Base-by-base conservation (phyloP, 2,797 vertebrate genomes). In the Microcaecilia unicolor region DNA sequence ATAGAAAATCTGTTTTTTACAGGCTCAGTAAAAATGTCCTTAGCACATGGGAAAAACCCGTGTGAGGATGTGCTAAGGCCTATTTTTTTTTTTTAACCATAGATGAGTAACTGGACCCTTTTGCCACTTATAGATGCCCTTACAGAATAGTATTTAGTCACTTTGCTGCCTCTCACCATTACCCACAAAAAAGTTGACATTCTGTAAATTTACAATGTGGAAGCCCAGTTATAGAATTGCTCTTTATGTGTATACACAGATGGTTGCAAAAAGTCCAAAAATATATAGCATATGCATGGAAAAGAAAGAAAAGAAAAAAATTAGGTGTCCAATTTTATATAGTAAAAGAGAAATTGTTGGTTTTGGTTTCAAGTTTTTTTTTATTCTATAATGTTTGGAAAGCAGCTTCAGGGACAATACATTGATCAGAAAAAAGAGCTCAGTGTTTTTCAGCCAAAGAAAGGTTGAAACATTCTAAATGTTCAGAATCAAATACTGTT, bases 401-500 rank as follows among this genome's bases (percentile, higher is more conserved):
- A 37, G 32, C 41, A 57, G 58, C 34, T 59, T 40, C 35, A 32
- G 58, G 44, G 25, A 39, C 29, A 51, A 32, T 58, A 54, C 38
- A 52, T 34, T 54, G 48, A 37, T 37, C 8, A 2, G 24, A 2
- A 15, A n/a, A 6, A 7, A 26, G 16, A 14, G 3, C 5, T 42
- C 18, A 34, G 32, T 36, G 41, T 36, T 16, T 58, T 60, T 44
- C 25, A 43, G 44, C 32, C 43, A 51, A 53, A 40, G 1, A 32
- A n/a, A 63, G 49, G 24, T 60, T 54, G 50, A 58, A 65, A 50
- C 15, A 51, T 28, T 49, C 46, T 18, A 51, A 60, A 55, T 49
- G 48, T 28, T 55, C 60, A 36, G 67, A n/a, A 58, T 55, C 61
- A 55, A 71, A 47, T 55, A 36, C 47, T 54, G 41, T 36, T 54